Evolutionary conservation across 2,113 vertebrate genomes (phyloP).

Genomic region (Alosa alosa): DNA sequence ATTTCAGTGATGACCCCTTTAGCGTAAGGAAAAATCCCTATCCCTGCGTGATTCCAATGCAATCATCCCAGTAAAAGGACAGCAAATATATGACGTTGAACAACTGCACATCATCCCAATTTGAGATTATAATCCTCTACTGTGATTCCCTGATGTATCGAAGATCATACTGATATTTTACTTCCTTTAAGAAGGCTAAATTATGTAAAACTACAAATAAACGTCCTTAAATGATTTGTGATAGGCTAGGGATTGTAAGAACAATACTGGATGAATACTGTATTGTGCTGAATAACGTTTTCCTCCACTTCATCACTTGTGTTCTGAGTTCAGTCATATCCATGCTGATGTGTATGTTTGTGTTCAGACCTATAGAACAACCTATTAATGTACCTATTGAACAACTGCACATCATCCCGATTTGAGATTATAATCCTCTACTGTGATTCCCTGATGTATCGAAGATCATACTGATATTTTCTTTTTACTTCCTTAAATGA

Average conservation of each 20-base stretch:
- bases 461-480: neutral
- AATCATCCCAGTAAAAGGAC: neutral
- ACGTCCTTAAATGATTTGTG: too few relatives aligned
- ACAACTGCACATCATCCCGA: neutral
- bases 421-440: neutral
- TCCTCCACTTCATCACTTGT: too few relatives aligned
- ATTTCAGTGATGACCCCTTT: slow-evolving; percentile 65
- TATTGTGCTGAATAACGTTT: too few relatives aligned
- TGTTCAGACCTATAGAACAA: neutral
- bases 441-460: neutral
- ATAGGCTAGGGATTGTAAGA: too few relatives aligned
- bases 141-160: neutral
- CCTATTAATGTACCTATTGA: neutral
- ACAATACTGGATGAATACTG: too few relatives aligned
- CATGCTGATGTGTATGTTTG: neutral
- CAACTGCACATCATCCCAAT: neutral
- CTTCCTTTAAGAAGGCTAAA: too few relatives aligned
- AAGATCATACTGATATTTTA: neutral
- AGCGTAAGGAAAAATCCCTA: slow-evolving; percentile 47
- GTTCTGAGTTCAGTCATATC: neutral
- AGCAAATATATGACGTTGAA: neutral
- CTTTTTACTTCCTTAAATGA: neutral
- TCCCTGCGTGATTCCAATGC: neutral
- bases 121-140: neutral
- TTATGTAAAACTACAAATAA: too few relatives aligned